Base-by-base conservation (phyloP, 2,888 invertebrate species). In the Stenodema calcarata region DNA sequence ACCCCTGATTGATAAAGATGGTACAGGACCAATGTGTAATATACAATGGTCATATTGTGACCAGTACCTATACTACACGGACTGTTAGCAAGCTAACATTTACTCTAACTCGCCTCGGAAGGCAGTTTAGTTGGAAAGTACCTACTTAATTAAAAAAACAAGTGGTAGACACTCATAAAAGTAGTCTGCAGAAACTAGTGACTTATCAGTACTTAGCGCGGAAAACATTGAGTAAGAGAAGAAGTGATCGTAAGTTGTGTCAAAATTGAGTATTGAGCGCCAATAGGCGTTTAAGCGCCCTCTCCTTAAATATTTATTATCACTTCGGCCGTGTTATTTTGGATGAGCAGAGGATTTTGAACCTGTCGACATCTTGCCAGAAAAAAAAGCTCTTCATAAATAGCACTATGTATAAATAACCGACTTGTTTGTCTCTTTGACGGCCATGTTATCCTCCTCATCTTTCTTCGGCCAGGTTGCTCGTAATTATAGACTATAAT, bases 181-280 rank as follows among this genome's bases (percentile, higher is more conserved):
- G n/a, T n/a, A n/a, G n/a, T n/a, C n/a, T n/a, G n/a, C n/a, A n/a
- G n/a, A n/a, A n/a, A n/a, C n/a, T n/a, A n/a, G n/a, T n/a, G n/a
- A n/a, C n/a, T n/a, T n/a, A n/a, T n/a, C n/a, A n/a, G n/a, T n/a
- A n/a, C n/a, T n/a, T n/a, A n/a, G n/a, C n/a, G n/a, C n/a, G n/a
- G n/a, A n/a, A n/a, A n/a, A 35, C 35, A 7, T 35, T 7, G 35
- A 35, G 35, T 35, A 7, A 2, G 2, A 35, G 35, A 35, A 35
- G 7, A 7, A 35, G 35, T 2, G 35, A 35, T 35, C 94, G 95
- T 96, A 92, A 94, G 95, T 12, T 3, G 14, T 62, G 62, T 23
- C 62, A 62, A n/a, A 62, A 62, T 23, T 23, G 23, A 27, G 0
- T 62, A 23, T 6, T n/a, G 23, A 62, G 62, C 62, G 7, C 23